Evolutionary conservation across 2,888 invertebrate genomes (phyloP), one percentile per base, ranked within the genome.

Genomic region (Ariolimax columbianus): DNA sequence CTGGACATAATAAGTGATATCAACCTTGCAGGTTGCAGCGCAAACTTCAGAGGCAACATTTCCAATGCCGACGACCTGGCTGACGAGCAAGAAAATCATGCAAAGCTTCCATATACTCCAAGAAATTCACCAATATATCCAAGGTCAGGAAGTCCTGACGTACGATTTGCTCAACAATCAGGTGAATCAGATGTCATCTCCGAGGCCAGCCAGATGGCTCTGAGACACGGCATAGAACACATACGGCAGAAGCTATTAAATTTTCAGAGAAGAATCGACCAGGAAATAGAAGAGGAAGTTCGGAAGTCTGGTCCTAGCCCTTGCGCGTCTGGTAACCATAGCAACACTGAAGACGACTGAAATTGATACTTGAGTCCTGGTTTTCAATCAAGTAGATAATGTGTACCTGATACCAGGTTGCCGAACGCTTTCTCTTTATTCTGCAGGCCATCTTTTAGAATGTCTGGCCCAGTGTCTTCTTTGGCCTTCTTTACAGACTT

Each of bases 231-330:
- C 38, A 14, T 82, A 1, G n/a, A 73, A 4, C 55, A 82, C 55
- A 73, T 82, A 26, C 43, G 72, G 26, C 33, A 70, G n/a, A 81
- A 82, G 51, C 30, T 82, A 26, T 26, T 70, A 19, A 47, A 73
- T n/a, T 82, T 82, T 47, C 82, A 73, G 38, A 55, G 70, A n/a
- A 33, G 70, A 38, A 51, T 82, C 9, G 82, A 82, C n/a, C 38
- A 55, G 0, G 82, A 55, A 40, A 68, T 82, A 26, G 68, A 70
- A 6, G 26, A 72, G 17, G 82, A 73, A 4, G 38, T 9, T n/a
- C 38, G 78, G 26, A 78, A 14, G 23, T 78, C 78, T 26, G n/a
- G 40, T 17, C 23, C 63, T 36, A 63, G 63, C n/a, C 38, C 40
- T 0, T 63, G n/a, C 19, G 26, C 40, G 7, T 63, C 40, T 40